Percentiles rank a stretch among this genome's conserved stretches.
These are phyloP conservation scores for Desmodus rotundus DNA, from an alignment of 2,113 vertebrate species.

Conservation along the genomic window DNA sequence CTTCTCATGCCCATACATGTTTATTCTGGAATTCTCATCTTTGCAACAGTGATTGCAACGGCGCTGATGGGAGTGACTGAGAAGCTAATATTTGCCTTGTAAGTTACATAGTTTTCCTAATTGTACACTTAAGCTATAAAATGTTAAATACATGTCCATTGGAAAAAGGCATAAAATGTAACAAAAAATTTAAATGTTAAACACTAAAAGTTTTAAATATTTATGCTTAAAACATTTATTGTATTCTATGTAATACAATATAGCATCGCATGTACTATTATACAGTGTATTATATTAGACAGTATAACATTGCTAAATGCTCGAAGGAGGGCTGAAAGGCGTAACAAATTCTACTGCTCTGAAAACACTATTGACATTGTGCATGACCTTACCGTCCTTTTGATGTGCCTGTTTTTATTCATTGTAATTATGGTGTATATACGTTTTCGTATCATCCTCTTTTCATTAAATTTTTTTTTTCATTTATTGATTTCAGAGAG, in stretches of 20 bases:
- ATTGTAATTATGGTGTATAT: not conserved
- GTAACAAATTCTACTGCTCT: not conserved
- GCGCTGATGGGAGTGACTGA: slow-evolving; percentile 95
- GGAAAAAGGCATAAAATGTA: slow-evolving; percentile 22
- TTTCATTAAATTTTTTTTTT: too few relatives aligned
- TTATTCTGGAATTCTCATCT: slow-evolving; percentile 90
- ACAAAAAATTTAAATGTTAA: not conserved
- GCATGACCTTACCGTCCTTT: not conserved
- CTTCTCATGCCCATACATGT: slow-evolving; percentile 90
- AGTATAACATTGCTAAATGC: not conserved
- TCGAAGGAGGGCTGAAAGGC: not conserved
- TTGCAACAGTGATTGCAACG: slow-evolving; percentile 87
- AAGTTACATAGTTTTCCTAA: slow-evolving; percentile 79
- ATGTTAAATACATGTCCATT: slow-evolving; percentile 29
- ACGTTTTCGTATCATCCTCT: not conserved
- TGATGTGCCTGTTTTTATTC: slow-evolving; percentile 7
- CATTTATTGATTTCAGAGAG: too few relatives aligned
- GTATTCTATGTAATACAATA: not conserved
- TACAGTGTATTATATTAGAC: not conserved
- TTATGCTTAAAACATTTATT: not conserved
- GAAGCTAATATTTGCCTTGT: slow-evolving; percentile 93
- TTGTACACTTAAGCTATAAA: slow-evolving; percentile 19
- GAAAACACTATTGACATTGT: not conserved
- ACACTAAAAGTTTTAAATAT: not conserved
- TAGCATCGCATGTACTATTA: not conserved